phyloP scores from a whole-genome alignment of 2,113 vertebrate species.

The Hyperoodon ampullatus region DNA sequence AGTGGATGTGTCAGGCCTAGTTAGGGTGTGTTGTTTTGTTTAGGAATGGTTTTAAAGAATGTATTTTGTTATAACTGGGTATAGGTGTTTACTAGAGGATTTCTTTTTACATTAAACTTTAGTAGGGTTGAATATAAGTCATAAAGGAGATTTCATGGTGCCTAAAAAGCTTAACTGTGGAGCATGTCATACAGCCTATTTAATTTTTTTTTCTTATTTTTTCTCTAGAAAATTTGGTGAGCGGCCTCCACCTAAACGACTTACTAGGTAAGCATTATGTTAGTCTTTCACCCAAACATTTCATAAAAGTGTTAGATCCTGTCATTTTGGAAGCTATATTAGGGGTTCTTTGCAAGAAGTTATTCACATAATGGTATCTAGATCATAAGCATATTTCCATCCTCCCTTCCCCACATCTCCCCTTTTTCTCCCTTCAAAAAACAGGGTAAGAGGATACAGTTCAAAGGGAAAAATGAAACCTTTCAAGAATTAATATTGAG shows the following conservation, averaged over 20 bases:
- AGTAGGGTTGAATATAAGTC: neutral
- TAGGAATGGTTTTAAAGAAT: constrained; percentile 34
- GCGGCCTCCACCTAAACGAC: constrained; percentile 98
- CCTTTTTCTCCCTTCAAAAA: neutral
- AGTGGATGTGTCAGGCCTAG: neutral
- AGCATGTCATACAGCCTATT: neutral
- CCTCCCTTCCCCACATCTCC: neutral
- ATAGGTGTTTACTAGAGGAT: neutral
- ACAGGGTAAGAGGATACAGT: neutral
- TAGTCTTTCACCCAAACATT: neutral
- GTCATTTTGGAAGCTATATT: neutral
- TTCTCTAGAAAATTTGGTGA: constrained; percentile 97
- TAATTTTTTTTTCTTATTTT: constrained; percentile 66
- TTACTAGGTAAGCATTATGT: constrained; percentile 93
- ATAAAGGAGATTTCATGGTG: neutral
- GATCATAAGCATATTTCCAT: neutral
- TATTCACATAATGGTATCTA: neutral
- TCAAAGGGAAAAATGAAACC: constrained; percentile 5
- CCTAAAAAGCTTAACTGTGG: constrained; percentile 47
- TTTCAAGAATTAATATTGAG: neutral
- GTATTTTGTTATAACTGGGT: constrained; percentile 21
- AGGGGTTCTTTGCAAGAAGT: neutral
- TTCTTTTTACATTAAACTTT: constrained; percentile 6
- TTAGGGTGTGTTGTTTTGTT: neutral
- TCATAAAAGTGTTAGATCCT: neutral